Evolutionary conservation across 2,888 invertebrate genomes (phyloP).

Genomic region (Congeria kusceri): DNA sequence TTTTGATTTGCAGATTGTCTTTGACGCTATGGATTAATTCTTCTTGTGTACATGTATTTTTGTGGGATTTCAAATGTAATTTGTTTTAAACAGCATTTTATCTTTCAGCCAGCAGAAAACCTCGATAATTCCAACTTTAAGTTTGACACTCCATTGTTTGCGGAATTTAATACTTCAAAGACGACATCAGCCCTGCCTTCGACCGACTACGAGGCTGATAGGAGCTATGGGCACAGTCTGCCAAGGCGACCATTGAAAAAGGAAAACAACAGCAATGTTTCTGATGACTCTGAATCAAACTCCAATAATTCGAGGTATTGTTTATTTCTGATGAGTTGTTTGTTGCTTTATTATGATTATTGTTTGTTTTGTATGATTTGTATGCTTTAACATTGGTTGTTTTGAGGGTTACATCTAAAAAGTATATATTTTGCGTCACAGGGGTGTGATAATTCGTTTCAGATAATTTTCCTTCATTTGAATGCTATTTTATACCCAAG

Average conservation of each 20-base stretch:
- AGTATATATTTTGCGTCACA: background rate
- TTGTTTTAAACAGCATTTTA: background rate
- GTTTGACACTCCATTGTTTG: conserved; percentile 78
- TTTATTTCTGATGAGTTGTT: no score
- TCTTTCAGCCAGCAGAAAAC: conserved; percentile 55
- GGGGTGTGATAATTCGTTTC: no score
- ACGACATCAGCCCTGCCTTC: conserved; percentile 63
- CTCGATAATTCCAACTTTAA: conserved; percentile 65
- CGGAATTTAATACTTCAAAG: conserved; percentile 55
- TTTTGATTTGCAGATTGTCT: background rate
- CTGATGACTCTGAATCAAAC: conserved; percentile 66
- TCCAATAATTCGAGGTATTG: conserved; percentile 65
- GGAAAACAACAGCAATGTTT: conserved; percentile 48
- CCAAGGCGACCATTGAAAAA: conserved; percentile 60
- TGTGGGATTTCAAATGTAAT: background rate
- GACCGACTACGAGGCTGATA: conserved; percentile 64
- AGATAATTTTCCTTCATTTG: no score
- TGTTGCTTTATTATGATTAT: background rate
- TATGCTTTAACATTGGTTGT: background rate
- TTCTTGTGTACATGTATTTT: background rate
- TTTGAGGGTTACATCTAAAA: background rate
- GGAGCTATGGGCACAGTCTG: conserved; percentile 58
- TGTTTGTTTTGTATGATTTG: background rate
- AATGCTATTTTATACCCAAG: no score
- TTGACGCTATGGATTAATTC: no score